Evolutionary conservation across 2,113 vertebrate genomes (phyloP).

Genomic region (Nothocercus julius): DNA sequence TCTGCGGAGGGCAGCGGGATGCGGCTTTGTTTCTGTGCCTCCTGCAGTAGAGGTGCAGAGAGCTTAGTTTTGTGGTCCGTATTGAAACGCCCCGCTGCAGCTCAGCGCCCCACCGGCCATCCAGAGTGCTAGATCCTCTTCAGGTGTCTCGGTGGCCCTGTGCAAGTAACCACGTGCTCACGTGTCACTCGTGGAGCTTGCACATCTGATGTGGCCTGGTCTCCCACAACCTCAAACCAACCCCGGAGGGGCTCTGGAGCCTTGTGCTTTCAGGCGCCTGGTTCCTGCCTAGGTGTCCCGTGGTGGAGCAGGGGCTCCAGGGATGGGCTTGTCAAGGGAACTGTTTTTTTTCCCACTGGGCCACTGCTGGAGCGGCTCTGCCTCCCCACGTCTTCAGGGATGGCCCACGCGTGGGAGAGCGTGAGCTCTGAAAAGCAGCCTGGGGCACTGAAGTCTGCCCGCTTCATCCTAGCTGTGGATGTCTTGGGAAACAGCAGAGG

Average conservation of each 20-base stretch:
- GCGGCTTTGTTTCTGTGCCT: neutral
- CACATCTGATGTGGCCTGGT: neutral
- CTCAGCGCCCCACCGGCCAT: neutral
- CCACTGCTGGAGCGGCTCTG: accelerated
- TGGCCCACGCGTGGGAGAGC: accelerated
- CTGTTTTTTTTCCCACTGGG: neutral
- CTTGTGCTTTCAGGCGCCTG: accelerated
- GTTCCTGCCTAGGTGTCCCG: accelerated
- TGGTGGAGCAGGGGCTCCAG: neutral
- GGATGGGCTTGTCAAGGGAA: neutral
- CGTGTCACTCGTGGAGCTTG: accelerated
- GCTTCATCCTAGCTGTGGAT: neutral
- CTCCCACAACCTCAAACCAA: neutral
- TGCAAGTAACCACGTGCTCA: neutral
- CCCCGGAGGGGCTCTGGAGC: accelerated
- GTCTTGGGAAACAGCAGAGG: neutral
- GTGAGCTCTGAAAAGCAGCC: neutral
- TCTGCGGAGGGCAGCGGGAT: accelerated
- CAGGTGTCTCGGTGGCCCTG: neutral
- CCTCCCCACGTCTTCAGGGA: accelerated
- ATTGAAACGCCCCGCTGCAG: accelerated
- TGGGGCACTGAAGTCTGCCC: neutral
- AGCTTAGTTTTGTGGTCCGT: neutral
- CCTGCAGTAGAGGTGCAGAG: accelerated
- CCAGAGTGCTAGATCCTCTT: neutral